Conservation (phyloP, 2,113 vertebrate genomes). For the Otus sunia region DNA sequence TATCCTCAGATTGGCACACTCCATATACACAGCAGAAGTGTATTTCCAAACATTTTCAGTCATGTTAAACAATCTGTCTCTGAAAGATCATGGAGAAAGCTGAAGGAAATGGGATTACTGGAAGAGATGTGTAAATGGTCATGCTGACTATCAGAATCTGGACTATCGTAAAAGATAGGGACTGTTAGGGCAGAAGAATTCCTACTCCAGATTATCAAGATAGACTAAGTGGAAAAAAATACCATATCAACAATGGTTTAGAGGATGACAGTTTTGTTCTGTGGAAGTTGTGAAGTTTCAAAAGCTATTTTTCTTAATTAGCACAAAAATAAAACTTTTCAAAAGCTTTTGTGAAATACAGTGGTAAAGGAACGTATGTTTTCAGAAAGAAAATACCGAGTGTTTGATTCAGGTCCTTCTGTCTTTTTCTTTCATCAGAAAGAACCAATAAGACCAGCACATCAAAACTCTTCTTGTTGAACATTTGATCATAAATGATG, state of each 20-base stretch:
- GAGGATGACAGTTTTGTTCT: background rate
- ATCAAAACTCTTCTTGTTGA: background rate
- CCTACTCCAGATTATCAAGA: background rate
- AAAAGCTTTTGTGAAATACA: background rate
- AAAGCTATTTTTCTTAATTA: background rate
- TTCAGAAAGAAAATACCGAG: background rate
- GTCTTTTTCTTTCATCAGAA: background rate
- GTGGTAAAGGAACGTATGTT: background rate
- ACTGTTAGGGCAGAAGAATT: background rate
- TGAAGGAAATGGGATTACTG: background rate
- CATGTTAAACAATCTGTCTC: background rate
- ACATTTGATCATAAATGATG: background rate
- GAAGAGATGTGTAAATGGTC: background rate
- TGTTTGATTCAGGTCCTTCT: background rate
- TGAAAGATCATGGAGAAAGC: background rate
- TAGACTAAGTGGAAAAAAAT: background rate
- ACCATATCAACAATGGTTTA: background rate
- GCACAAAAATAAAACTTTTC: background rate
- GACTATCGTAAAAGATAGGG: background rate
- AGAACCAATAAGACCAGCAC: background rate
- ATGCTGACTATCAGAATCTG: background rate
- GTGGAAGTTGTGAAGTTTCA: background rate
- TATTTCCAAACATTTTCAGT: background rate
- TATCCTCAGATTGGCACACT: background rate
- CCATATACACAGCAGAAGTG: background rate